Evolutionary conservation across 1,140 invertebrate genomes (phyloP), one percentile per base, ranked within the genome.

Genomic region (Lepidurus apus): DNA sequence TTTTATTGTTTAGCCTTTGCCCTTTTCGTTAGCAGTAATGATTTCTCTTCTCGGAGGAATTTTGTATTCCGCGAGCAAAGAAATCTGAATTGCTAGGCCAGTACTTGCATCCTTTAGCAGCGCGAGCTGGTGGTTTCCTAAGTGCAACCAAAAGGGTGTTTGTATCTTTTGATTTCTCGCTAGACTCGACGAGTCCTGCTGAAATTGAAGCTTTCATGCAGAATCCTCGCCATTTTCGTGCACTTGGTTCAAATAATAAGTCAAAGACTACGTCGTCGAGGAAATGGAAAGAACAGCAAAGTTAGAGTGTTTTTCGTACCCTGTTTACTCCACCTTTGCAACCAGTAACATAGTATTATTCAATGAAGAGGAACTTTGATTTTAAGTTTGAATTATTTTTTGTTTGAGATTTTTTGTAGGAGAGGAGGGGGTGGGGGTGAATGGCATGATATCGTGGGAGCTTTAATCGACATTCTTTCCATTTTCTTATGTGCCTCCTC

Each of bases 131-230:
- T 65, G 53, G 17, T 65, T 65, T 7, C 53, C 17, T 65, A 9
- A 65, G 53, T 65, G 53, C 53, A 65, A 65, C 53, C 53, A 65
- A 65, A 13, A 21, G 53, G 53, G 13, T 65, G 53, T 65, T 65
- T 65, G 53, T 65, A 9, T 65, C 9, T 65, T 34, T 65, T 65
- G 53, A 17, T 65, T 65, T 65, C 53, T 65, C 21, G 53, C 53
- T 17, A 65, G 53, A 65, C 53, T 65, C 53, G 13, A 9, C 53
- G 9, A 65, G 53, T 65, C 53, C 53, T 65, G 53, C 8, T 65
- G 53, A 65, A 65, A 65, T 65, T 65, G 53, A 65, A 65, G 53
- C 53, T 65, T 65, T 65, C 53, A 65, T 21, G 53, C 53, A 65
- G 53, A 9, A 65, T 65, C 53, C 21, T 65, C 53, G 21, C 53